These are phyloP conservation scores for Carlito syrichta DNA, from an alignment of 2,113 vertebrate genomes.

Conservation along the genomic window DNA sequence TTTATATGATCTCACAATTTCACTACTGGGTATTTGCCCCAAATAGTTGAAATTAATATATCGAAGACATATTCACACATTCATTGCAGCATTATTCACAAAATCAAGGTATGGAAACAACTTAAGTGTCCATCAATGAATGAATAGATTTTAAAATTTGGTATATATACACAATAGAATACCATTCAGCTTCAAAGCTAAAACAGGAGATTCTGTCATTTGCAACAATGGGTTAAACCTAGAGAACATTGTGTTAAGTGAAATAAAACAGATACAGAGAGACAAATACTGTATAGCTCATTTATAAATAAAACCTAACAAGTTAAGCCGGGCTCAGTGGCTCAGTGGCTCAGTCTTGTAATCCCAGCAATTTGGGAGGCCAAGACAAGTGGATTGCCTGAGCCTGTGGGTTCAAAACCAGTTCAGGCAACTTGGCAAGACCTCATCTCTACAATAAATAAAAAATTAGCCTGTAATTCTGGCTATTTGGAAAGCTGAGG, in stretches of 20 bases:
- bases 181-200: not conserved
- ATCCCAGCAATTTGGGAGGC: too few species aligned
- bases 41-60: not conserved
- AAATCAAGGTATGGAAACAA: not conserved
- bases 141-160: not conserved
- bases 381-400: too few species aligned
- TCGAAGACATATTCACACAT: not conserved
- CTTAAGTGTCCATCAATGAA: not conserved
- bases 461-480: too few species aligned
- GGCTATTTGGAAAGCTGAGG: too few species aligned
- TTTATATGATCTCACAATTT: not conserved
- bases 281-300: not conserved
- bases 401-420: too few species aligned
- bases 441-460: too few species aligned
- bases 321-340: not conserved
- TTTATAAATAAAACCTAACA: not conserved
- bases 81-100: not conserved
- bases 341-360: too few species aligned
- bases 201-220: not conserved
- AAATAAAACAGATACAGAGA: not conserved
- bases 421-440: too few species aligned
- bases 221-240: not conserved
- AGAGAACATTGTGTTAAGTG: not conserved
- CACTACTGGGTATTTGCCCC: not conserved
- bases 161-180: not conserved